phyloP scores from a whole-genome alignment of 2,797 vertebrate genomes.

The Crocodylus rhombifer region DNA sequence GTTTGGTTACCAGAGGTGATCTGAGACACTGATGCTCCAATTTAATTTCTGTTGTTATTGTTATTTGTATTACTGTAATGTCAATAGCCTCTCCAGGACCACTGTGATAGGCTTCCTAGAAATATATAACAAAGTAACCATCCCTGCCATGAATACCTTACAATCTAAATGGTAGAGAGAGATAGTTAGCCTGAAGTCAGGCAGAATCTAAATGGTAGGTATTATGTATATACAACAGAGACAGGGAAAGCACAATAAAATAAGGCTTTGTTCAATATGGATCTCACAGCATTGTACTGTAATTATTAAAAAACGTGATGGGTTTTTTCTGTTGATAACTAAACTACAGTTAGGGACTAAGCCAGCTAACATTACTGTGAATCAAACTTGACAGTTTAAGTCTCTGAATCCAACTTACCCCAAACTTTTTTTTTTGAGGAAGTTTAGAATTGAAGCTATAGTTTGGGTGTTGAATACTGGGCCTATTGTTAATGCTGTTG shows the following conservation, averaged over 20 bases:
- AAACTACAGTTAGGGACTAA: neutral
- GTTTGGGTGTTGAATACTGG: neutral
- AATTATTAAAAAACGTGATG: neutral
- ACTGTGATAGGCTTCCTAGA: neutral
- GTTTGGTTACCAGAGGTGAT: conserved; percentile 56
- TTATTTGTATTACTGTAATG: neutral
- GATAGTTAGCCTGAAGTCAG: neutral
- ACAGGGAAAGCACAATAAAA: neutral
- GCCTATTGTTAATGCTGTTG: neutral
- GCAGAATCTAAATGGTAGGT: neutral
- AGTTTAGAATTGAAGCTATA: neutral
- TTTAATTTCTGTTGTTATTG: neutral
- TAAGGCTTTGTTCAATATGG: neutral
- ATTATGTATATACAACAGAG: neutral
- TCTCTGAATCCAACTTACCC: neutral
- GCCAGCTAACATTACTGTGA: accelerated
- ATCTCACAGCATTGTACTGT: neutral
- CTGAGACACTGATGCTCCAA: conserved; percentile 43
- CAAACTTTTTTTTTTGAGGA: neutral
- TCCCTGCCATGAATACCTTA: neutral
- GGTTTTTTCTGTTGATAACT: neutral
- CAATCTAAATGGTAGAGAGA: neutral
- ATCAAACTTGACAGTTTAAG: neutral
- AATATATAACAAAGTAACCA: neutral
- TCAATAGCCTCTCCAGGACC: neutral